These are phyloP conservation scores for Steatornis caripensis DNA, from an alignment of 2,113 vertebrate species.

Conservation along the genomic window DNA sequence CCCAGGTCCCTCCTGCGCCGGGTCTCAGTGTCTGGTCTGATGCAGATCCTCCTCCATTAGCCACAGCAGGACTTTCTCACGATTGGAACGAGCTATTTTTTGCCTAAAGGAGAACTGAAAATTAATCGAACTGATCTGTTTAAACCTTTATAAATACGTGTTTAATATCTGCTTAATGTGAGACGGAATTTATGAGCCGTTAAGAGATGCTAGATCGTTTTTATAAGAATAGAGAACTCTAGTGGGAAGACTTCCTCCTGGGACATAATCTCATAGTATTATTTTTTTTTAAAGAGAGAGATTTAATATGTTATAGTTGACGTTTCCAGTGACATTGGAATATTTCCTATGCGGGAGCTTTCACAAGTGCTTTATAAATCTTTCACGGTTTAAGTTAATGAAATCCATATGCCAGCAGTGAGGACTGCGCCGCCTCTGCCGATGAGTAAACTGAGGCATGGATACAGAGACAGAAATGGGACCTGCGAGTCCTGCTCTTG, in stretches of 20 bases:
- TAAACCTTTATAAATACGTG: conserved; percentile 63
- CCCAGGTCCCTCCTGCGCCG: fast-evolving
- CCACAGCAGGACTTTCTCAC: background rate
- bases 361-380: conserved; percentile 34
- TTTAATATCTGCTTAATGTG: conserved; percentile 68
- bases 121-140: conserved; percentile 61
- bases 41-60: background rate
- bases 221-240: conserved; percentile 69
- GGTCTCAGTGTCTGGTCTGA: background rate
- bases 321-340: conserved; percentile 24
- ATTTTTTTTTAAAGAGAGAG: conserved; percentile 58
- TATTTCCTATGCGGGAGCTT: background rate
- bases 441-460: background rate
- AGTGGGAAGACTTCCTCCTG: conserved; percentile 67
- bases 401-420: background rate
- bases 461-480: background rate
- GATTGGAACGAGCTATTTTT: background rate
- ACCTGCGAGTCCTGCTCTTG: background rate
- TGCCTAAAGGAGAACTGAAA: conserved; percentile 30
- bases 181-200: conserved; percentile 67
- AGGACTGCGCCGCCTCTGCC: background rate
- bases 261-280: conserved; percentile 69
- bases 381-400: background rate
- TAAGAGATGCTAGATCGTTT: conserved; percentile 48
- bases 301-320: conserved; percentile 44